Base-by-base conservation (phyloP, 37 sponge, comb jelly and placozoan genomes). In the Chondrosia reniformis region DNA sequence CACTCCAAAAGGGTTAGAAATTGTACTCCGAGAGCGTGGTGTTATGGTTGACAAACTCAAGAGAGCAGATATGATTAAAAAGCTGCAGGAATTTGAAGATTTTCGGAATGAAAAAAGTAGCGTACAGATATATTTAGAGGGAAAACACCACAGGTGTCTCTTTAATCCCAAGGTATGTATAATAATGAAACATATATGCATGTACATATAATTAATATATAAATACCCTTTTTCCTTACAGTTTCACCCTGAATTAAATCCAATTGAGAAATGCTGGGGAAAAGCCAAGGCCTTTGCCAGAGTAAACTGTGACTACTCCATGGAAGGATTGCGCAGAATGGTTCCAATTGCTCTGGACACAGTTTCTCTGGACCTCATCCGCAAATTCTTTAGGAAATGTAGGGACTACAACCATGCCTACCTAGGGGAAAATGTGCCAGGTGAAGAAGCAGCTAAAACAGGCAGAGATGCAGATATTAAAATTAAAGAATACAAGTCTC, bases 211-310 rank as follows among this genome's bases (percentile, higher is more conserved):
- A n/a, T n/a, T n/a, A n/a, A n/a, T n/a, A n/a, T n/a, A n/a, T n/a
- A n/a, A n/a, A n/a, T n/a, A n/a, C n/a, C n/a, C n/a, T n/a, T n/a
- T n/a, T n/a, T n/a, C n/a, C n/a, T n/a, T n/a, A n/a, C n/a, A 82
- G 40, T 77, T 57, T 33, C 82, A 81, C 62, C 67, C 72, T 34
- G 82, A 81, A 52, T 19, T 81, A 1, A 73, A 81, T 36, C 82
- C 82, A 8, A 81, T 81, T 3, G 82, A 81, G 58, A 3, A 75
- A 2, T 1, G 3, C 3, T 81, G 82, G 82, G 75, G 64, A 3
- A 38, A 34, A 22, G 63, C 61, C 0, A 82, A 82, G 31, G 33
- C n/a, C 0, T 82, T 63, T 42, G 62, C 83, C 4, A 46, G 76
- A 39, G 17, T 15, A 19, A 44, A 82, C 49, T 82, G 83, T 59